Evolutionary conservation across 1,140 invertebrate genomes (phyloP).

Genomic region (Contarinia nasturtii): DNA sequence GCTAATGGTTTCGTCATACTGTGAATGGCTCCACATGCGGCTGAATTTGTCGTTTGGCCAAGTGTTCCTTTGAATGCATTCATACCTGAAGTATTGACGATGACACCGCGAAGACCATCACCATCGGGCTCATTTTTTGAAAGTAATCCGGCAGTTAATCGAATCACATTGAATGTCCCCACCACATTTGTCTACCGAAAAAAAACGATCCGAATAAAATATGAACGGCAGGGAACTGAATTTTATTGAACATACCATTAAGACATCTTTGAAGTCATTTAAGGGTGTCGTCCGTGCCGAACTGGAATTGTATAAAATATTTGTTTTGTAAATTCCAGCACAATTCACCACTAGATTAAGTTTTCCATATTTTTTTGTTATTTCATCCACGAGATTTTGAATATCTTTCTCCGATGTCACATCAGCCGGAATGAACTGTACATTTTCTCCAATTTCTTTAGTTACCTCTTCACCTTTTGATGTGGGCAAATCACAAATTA

Average conservation of each 20-base stretch:
- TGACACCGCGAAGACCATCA: conserved; percentile 73
- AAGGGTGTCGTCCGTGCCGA: conserved; percentile 65
- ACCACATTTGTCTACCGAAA: no score
- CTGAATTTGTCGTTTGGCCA: conserved; percentile 84
- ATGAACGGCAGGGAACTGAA: no score
- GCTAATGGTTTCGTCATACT: conserved; percentile 89
- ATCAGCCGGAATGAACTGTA: conserved; percentile 65
- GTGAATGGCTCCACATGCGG: conserved; percentile 75
- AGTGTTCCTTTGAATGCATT: conserved; percentile 91
- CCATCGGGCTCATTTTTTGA: conserved; percentile 61
- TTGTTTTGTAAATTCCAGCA: conserved; percentile 80
- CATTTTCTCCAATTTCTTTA: conserved; percentile 49
- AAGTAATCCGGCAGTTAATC: conserved; percentile 62
- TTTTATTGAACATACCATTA: conserved; percentile 27
- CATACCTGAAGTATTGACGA: conserved; percentile 90
- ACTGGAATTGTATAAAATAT: conserved; percentile 80
- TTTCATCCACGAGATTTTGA: conserved; percentile 44
- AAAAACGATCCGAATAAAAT: no score
- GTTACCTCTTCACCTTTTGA: conserved; percentile 64
- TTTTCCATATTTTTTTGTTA: conserved; percentile 67
- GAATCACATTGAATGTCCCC: conserved; percentile 90
- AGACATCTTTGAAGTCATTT: conserved; percentile 37
- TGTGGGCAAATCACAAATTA: conserved; percentile 69
- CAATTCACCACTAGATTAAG: conserved; percentile 85
- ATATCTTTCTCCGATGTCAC: conserved; percentile 77